phyloP scores from a whole-genome alignment of 2,797 vertebrate genomes.

The Hoplostethus mediterraneus region DNA sequence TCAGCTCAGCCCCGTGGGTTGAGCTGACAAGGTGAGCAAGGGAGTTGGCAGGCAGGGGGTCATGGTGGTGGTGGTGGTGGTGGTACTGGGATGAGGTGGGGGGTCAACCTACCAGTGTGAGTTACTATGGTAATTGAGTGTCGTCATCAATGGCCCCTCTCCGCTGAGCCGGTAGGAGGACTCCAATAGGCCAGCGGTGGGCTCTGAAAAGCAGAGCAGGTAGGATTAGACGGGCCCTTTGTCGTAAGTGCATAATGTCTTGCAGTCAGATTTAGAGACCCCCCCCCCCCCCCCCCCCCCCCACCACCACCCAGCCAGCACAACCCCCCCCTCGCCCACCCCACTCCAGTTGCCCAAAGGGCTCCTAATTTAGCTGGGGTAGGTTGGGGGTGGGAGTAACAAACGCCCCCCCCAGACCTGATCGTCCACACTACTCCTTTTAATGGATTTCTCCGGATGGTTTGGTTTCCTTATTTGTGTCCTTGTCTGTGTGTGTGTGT shows the following conservation, averaged over 20 bases:
- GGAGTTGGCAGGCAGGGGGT: constrained; percentile 11
- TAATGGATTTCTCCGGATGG: background rate
- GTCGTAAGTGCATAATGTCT: constrained; percentile 97
- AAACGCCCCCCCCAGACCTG: too few species aligned
- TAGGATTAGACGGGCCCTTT: constrained; percentile 97
- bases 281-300: constrained; percentile 91
- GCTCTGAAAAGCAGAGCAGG: constrained; percentile 95
- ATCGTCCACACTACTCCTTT: background rate
- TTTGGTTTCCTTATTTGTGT: constrained; percentile 48
- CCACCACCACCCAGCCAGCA: constrained; percentile 69
- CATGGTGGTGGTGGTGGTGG: constrained; percentile 50
- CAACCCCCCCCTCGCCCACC: constrained; percentile 37
- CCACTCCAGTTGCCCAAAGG: constrained; percentile 87
- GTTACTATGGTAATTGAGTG: constrained; percentile 99
- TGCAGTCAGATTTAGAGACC: constrained; percentile 97
- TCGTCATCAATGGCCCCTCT: constrained; percentile 92
- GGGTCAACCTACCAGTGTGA: constrained; percentile 85
- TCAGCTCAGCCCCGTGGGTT: constrained; percentile 69
- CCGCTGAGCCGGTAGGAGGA: constrained; percentile 89
- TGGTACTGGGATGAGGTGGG: constrained; percentile 77
- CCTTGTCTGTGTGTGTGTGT: constrained; percentile 43
- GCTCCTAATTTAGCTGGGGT: constrained; percentile 86
- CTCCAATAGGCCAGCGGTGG: constrained; percentile 94
- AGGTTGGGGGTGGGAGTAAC: background rate
- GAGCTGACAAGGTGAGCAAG: constrained; percentile 47